A percentile compares a stretch with the other conserved stretches of the same genome.
phyloP scores from a whole-genome alignment of 2,797 vertebrate species.

The Arremon brunneinucha region DNA sequence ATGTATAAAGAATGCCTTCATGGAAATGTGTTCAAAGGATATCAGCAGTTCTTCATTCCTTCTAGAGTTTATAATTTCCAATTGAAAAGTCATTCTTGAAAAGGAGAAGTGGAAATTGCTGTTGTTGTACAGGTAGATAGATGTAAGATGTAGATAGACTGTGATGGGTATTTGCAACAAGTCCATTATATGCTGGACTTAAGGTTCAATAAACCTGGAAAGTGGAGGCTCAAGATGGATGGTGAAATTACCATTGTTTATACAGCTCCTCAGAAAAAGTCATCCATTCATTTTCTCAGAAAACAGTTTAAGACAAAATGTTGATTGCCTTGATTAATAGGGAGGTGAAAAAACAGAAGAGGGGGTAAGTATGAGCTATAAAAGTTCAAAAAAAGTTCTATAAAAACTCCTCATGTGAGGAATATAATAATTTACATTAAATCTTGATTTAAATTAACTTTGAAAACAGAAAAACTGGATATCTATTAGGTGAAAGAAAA shows the following conservation, averaged over 20 bases:
- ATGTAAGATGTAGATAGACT: background rate
- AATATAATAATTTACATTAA: background rate
- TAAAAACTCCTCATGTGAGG: background rate
- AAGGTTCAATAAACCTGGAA: background rate
- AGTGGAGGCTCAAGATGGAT: background rate
- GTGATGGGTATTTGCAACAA: background rate
- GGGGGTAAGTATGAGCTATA: background rate
- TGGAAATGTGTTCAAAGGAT: background rate
- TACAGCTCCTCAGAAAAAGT: background rate
- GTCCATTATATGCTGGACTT: background rate
- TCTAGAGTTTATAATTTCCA: background rate
- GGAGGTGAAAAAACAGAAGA: background rate
- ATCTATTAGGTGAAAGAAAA: background rate
- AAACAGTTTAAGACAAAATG: background rate
- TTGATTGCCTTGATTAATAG: background rate
- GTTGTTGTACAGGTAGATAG: background rate
- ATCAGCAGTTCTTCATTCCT: background rate
- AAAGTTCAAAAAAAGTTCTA: background rate
- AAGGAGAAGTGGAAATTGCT: background rate
- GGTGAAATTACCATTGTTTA: background rate
- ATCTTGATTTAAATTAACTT: background rate
- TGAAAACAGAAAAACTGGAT: background rate
- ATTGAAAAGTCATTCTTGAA: background rate
- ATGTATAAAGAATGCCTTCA: background rate
- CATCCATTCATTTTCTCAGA: background rate